A percentile compares a stretch with the other conserved stretches of the same genome.
Evolutionary conservation across 2,888 invertebrate species (phyloP).

Genomic region (Hypomecis punctinalis): DNA sequence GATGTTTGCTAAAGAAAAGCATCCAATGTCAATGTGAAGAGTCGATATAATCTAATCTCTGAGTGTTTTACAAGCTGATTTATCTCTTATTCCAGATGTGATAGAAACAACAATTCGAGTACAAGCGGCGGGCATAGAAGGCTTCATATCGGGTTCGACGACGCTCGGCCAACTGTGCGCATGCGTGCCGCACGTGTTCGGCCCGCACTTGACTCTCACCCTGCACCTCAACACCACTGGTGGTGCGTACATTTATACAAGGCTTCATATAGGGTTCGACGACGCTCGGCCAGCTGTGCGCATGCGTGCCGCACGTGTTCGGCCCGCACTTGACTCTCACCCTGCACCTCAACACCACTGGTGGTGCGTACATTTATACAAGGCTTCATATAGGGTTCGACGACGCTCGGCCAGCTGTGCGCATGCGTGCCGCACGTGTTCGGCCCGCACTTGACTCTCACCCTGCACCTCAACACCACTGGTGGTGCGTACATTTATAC

Average conservation of each 20-base stretch:
- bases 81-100: slow-evolving; percentile 53
- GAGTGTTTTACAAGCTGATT: neutral
- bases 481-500: slow-evolving; percentile 47
- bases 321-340: slow-evolving; percentile 76
- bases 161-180: slow-evolving; percentile 73
- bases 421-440: slow-evolving; percentile 70
- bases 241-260: slow-evolving; percentile 44
- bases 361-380: slow-evolving; percentile 46
- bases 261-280: slow-evolving; percentile 65
- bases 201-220: slow-evolving; percentile 73
- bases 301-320: slow-evolving; percentile 70
- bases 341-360: slow-evolving; percentile 61
- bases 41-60: too few species aligned
- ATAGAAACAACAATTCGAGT: slow-evolving; percentile 69
- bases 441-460: slow-evolving; percentile 75
- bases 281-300: slow-evolving; percentile 71
- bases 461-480: slow-evolving; percentile 62
- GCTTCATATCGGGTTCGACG: slow-evolving; percentile 68
- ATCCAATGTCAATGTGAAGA: too few species aligned
- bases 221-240: slow-evolving; percentile 62
- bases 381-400: slow-evolving; percentile 63
- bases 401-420: slow-evolving; percentile 72
- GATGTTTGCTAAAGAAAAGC: too few species aligned
- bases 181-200: slow-evolving; percentile 71
- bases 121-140: slow-evolving; percentile 70